Evolutionary conservation across 2,888 invertebrate genomes (phyloP), one percentile per base, ranked within the genome.

Genomic region (Ochropleura plecta): DNA sequence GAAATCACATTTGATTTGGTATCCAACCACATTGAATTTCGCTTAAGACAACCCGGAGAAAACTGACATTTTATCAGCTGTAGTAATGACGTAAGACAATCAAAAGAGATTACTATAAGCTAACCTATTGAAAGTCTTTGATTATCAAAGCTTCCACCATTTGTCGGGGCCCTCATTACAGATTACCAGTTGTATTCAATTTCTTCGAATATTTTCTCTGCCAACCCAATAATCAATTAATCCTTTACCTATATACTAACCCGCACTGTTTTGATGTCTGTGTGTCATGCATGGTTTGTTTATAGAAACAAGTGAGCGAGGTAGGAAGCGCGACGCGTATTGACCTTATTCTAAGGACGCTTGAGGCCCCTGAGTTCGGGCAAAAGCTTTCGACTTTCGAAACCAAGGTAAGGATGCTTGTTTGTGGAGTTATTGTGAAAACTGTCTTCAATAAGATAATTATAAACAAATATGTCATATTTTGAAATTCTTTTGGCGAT

Each of bases 311-410:
- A 90, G 92, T 95, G 90, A 92, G 91, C 85, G 95, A 95, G 76
- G 91, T 95, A 86, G 87, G 89, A 86, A 89, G 90, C 81, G 87
- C 91, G 80, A 92, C 92, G 67, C 94, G 95, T 70, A 90, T 95
- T 87, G 92, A 94, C 77, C 78, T 90, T 79, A 92, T 96, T 86
- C 90, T 96, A 86, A 94, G 93, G 90, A 93, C 91, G 85, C 88
- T 94, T 79, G 94, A 95, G 88, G 91, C 93, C 80, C 96, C 96
- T 80, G 96, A 96, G 89, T 97, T 94, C 92, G 94, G 92, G 89
- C 94, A 94, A 92, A 97, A 96, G 92, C 91, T 96, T 84, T 90
- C 91, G 88, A 91, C 87, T 92, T 96, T 94, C 89, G 96, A 95
- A 92, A 93, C 91, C 92, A 97, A 94, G 97, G 97, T 96, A 95